Conservation (phyloP, 2,113 vertebrate species). For the Trematocara zebra region DNA sequence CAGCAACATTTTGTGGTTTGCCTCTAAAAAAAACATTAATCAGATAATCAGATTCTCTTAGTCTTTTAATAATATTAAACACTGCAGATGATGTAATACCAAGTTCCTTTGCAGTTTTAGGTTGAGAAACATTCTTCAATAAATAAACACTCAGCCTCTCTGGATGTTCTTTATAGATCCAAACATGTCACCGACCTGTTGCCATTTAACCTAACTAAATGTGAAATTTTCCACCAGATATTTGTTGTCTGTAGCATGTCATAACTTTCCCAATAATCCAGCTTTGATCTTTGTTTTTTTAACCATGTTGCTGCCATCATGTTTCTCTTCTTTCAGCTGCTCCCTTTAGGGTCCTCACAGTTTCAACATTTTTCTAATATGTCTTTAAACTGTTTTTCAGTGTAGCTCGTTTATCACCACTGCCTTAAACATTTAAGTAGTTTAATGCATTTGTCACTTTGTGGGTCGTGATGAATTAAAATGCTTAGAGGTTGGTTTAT, state of each 20-base stretch:
- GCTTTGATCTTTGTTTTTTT: neutral
- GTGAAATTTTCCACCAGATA: neutral
- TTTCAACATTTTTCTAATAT: neutral
- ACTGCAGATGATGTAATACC: neutral
- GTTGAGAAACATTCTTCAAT: neutral
- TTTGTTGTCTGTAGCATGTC: neutral
- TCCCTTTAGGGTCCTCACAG: neutral
- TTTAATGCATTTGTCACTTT: neutral
- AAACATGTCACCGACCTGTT: neutral
- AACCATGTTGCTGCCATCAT: neutral
- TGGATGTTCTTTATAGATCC: neutral
- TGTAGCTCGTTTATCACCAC: neutral
- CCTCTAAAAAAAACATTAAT: neutral
- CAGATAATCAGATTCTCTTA: neutral
- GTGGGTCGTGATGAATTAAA: neutral
- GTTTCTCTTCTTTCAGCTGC: neutral
- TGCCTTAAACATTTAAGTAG: fast-evolving
- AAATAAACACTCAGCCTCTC: neutral
- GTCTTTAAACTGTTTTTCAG: neutral
- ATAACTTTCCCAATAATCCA: neutral
- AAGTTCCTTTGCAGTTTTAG: neutral
- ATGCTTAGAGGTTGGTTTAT: neutral
- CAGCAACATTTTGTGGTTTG: neutral
- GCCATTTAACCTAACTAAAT: neutral
- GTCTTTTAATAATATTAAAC: neutral